These are phyloP conservation scores for Apis florea DNA, from an alignment of 1,140 invertebrate genomes.

Conservation along the genomic window DNA sequence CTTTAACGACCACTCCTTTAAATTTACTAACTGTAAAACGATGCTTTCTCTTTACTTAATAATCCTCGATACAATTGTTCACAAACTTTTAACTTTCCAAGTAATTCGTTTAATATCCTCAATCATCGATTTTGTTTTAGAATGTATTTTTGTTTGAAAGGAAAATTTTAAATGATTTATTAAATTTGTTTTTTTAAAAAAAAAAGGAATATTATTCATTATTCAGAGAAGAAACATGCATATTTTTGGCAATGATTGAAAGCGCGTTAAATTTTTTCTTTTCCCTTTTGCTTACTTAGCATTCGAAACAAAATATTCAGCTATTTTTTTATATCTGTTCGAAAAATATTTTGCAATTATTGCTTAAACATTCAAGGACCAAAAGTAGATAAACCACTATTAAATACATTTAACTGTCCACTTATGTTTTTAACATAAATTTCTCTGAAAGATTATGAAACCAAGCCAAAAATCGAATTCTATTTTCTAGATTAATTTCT, in stretches of 20 bases:
- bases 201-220: neutral
- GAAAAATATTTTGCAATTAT: neutral
- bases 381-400: neutral
- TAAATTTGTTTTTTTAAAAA: neutral
- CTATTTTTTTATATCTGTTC: neutral
- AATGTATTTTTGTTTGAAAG: neutral
- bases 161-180: neutral
- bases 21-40: neutral
- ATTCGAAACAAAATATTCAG: neutral
- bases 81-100: neutral
- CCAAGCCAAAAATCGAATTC: no score
- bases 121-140: neutral
- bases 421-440: no score
- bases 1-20: slow-evolving; percentile 1
- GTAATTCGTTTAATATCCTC: neutral
- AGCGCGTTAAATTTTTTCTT: no score
- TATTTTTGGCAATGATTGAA: neutral
- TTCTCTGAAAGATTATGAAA: neutral
- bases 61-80: slow-evolving; percentile 8
- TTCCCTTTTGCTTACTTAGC: neutral
- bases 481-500: neutral
- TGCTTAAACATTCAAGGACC: neutral
- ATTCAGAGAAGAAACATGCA: neutral
- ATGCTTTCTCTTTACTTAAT: slow-evolving; percentile 1
- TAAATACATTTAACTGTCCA: neutral